A percentile compares a stretch with the other conserved stretches of the same genome.
phyloP scores from a whole-genome alignment of 2,888 invertebrate genomes.

The Nomada flava region DNA sequence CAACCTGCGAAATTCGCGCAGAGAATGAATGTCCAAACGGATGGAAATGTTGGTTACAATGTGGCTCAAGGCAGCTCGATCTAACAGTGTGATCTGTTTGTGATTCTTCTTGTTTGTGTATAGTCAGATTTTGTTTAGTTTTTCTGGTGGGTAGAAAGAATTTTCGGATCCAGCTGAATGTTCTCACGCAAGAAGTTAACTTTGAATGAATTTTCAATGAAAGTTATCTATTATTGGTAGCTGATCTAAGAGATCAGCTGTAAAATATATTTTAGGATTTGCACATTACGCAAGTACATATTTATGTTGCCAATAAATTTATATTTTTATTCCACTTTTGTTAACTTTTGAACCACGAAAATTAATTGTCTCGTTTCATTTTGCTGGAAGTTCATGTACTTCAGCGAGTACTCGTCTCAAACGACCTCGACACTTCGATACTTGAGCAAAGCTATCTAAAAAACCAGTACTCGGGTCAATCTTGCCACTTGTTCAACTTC shows the following conservation, averaged over 20 bases:
- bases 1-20: too few relatives aligned
- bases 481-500: slow-evolving; percentile 35
- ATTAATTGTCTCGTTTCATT: slow-evolving; percentile 31
- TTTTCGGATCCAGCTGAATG: not conserved
- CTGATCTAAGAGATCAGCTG: too few relatives aligned
- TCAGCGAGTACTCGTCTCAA: slow-evolving; percentile 9
- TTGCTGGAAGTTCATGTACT: slow-evolving; percentile 2
- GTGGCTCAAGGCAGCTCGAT: too few relatives aligned
- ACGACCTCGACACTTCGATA: slow-evolving; percentile 35
- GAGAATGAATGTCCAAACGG: too few relatives aligned
- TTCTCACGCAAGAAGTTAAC: not conserved
- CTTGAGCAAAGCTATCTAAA: slow-evolving; percentile 42
- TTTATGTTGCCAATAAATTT: too few relatives aligned
- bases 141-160: not conserved
- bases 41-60: too few relatives aligned
- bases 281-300: too few relatives aligned
- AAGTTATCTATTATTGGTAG: too few relatives aligned
- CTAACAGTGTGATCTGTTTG: not conserved
- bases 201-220: not conserved
- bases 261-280: too few relatives aligned
- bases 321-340: too few relatives aligned
- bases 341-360: slow-evolving; percentile 4
- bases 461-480: slow-evolving; percentile 42
- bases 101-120: not conserved
- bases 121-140: not conserved